Percentiles rank a stretch among this genome's conserved stretches.
phyloP scores from a whole-genome alignment of 2,797 vertebrate genomes.

The Coendou prehensilis region DNA sequence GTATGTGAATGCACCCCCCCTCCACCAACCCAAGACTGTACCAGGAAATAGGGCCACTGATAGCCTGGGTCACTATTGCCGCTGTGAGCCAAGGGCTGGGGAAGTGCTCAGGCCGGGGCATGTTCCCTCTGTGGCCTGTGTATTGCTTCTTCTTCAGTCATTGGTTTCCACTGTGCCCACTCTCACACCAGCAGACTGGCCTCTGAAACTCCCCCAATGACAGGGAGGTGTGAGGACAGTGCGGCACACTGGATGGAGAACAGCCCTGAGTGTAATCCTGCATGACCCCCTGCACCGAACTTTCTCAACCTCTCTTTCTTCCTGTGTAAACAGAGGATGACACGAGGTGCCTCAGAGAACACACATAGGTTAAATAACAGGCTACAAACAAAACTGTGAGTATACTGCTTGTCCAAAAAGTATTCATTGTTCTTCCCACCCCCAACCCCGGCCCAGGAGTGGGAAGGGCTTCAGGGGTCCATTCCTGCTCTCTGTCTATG shows the following conservation, averaged over 20 bases:
- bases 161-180: background rate
- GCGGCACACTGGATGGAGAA: background rate
- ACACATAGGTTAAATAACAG: background rate
- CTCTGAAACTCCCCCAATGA: background rate
- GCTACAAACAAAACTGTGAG: background rate
- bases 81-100: background rate
- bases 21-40: background rate
- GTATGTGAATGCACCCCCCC: background rate
- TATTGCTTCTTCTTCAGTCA: background rate
- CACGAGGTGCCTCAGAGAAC: background rate
- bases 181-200: background rate
- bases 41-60: background rate
- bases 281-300: background rate
- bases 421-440: background rate
- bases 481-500: background rate
- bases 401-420: fast-evolving
- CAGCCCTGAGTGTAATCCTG: background rate
- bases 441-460: fast-evolving
- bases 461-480: background rate
- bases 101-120: background rate
- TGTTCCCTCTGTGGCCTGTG: background rate
- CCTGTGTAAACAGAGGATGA: background rate
- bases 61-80: background rate
- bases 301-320: background rate
- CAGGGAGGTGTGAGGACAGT: background rate